phyloP scores from a whole-genome alignment of 2,888 invertebrate species.

The Cyclophora albipunctata region DNA sequence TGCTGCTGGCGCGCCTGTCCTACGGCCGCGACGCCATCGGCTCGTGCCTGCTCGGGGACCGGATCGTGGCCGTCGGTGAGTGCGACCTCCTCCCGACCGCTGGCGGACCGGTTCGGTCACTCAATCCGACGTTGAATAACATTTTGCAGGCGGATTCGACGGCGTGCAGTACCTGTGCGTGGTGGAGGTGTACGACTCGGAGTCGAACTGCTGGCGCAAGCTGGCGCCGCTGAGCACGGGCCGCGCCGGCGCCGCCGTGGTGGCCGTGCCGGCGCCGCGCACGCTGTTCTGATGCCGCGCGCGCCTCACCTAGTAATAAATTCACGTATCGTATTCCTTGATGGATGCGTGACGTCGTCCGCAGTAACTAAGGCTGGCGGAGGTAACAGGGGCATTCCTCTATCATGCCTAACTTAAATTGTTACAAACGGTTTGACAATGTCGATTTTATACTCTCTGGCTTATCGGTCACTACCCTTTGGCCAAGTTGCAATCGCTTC shows the following conservation, averaged over 20 bases:
- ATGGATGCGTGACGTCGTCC: too few species aligned
- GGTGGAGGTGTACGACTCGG: constrained; percentile 93
- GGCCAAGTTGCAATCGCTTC: too few species aligned
- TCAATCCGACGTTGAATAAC: too few species aligned
- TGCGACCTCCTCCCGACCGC: constrained; percentile 26
- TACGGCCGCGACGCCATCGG: constrained; percentile 92
- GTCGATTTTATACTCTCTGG: too few species aligned
- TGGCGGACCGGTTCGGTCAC: not conserved
- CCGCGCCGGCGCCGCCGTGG: constrained; percentile 92
- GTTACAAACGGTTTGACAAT: too few species aligned
- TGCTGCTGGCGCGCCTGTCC: constrained; percentile 87
- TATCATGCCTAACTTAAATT: too few species aligned
- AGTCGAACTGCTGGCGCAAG: constrained; percentile 85
- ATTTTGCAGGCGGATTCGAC: constrained; percentile 86
- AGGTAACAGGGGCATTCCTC: too few species aligned
- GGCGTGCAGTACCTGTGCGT: constrained; percentile 90
- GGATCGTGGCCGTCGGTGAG: constrained; percentile 86
- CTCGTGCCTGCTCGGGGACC: constrained; percentile 88
- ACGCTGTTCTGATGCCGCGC: constrained; percentile 48
- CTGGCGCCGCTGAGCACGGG: constrained; percentile 87
- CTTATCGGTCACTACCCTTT: too few species aligned
- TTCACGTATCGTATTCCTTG: too few species aligned
- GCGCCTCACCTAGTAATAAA: constrained; percentile 17
- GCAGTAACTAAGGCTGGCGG: too few species aligned
- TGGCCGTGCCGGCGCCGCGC: constrained; percentile 75